Evolutionary conservation across 1,140 invertebrate species (phyloP), one percentile per base, ranked within the genome.

Genomic region (Parasteatoda tepidariorum): DNA sequence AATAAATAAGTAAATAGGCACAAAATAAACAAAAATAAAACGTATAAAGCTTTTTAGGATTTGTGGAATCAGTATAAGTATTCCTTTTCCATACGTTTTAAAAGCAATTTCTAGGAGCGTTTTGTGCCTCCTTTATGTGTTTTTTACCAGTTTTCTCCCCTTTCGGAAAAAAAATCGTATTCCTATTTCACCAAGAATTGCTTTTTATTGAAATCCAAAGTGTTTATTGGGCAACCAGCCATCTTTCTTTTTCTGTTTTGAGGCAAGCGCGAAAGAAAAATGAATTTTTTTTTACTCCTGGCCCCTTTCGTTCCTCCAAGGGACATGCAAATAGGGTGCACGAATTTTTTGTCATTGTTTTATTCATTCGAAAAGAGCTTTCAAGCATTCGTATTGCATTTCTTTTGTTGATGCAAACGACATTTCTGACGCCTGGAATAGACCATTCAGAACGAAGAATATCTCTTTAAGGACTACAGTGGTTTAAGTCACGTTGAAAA

Each of bases 141-240:
- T 48, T 71, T 82, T 34, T 71, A 48, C 54, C 78, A 54, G 66
- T 68, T 78, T 74, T 79, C 4, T 67, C 67, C 48, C 55, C 55
- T 82, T 82, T 38, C 9, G 24, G 15, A 1, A 9, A 26, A 24
- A 61, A 48, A 55, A 13, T 30, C 33, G 75, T 66, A 78, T 78
- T 82, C 57, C 55, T 82, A 70, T 82, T 82, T 82, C 78, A 71
- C 66, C 78, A 6, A 82, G 78, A 82, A 82, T 82, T 82, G 78
- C 67, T 82, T 82, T 82, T 71, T 82, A 82, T 82, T 82, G 78
- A 71, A 82, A 82, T 68, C 78, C 78, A 82, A 82, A 82, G 78
- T 82, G 78, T 82, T 82, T 82, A 82, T 82, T 82, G 78, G 78
- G 78, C 78, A 82, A 41, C 78, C 78, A 71, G 78, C 78, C 78